phyloP scores from a whole-genome alignment of 2,113 vertebrate species.

The Trichechus manatus region DNA sequence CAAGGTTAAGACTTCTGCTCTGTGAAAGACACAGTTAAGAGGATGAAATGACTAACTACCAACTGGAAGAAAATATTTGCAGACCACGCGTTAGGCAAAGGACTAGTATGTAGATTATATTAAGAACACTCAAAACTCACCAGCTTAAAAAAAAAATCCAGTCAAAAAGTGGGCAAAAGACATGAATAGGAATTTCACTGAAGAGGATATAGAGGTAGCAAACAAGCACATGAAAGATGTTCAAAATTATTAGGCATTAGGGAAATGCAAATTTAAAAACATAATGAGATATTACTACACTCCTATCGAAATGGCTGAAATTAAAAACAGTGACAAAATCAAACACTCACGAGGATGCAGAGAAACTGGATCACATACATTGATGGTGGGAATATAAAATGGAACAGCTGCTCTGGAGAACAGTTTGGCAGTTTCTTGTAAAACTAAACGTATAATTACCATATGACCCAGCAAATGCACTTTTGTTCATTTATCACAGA shows the following conservation, averaged over 20 bases:
- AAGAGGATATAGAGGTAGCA: too few relatives aligned
- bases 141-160: not conserved
- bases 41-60: not conserved
- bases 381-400: not conserved
- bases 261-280: not conserved
- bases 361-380: not conserved
- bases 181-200: not conserved
- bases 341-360: not conserved
- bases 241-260: not conserved
- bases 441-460: not conserved
- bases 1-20: not conserved
- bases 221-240: not conserved
- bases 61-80: not conserved
- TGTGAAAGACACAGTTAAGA: not conserved
- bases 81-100: not conserved
- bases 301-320: not conserved
- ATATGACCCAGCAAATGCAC: not conserved
- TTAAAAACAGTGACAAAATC: not conserved
- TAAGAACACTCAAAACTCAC: slow-evolving; percentile 10
- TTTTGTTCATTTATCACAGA: not conserved
- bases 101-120: not conserved
- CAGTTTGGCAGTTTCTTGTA: not conserved
- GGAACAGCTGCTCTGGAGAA: not conserved
- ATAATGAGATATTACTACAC: not conserved
- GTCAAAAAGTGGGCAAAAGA: not conserved